These are phyloP conservation scores for Xiphophorus couchianus DNA, from an alignment of 2,113 vertebrate species.

Conservation along the genomic window DNA sequence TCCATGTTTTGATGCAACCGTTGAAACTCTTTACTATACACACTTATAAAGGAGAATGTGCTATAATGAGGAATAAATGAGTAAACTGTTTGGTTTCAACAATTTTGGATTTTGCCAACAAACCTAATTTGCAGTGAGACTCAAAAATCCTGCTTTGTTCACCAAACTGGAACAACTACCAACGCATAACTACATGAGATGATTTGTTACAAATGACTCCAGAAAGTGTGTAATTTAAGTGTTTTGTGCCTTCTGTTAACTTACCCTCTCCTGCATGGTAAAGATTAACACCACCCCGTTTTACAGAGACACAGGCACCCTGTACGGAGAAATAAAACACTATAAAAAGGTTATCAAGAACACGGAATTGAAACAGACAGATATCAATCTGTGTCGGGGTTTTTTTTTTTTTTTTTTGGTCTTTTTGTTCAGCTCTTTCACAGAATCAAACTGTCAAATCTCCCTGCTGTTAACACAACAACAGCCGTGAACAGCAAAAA, in stretches of 20 bases:
- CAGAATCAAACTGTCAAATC: conserved; percentile 52
- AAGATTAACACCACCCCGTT: conserved; percentile 80
- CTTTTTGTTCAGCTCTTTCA: background rate
- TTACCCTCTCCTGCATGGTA: conserved; percentile 89
- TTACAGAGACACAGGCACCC: conserved; percentile 81
- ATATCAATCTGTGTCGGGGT: conserved; percentile 18
- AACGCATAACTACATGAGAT: no score
- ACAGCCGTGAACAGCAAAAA: conserved; percentile 12
- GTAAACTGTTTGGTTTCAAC: no score
- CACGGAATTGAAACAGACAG: background rate
- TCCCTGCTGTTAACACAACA: conserved; percentile 1
- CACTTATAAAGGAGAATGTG: no score
- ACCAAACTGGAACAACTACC: no score
- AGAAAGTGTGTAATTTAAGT: background rate
- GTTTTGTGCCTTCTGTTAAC: conserved; percentile 21
- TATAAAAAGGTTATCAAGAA: conserved; percentile 3
- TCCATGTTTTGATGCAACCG: no score
- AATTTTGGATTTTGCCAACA: no score
- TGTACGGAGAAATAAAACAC: conserved; percentile 59
- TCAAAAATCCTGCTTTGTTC: no score
- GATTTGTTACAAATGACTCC: no score
- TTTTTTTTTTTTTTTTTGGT: background rate
- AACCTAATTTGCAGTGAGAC: no score
- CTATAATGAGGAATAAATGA: no score
- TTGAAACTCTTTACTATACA: no score